phyloP scores from a whole-genome alignment of 2,113 vertebrate genomes.

The Scomber colias region DNA sequence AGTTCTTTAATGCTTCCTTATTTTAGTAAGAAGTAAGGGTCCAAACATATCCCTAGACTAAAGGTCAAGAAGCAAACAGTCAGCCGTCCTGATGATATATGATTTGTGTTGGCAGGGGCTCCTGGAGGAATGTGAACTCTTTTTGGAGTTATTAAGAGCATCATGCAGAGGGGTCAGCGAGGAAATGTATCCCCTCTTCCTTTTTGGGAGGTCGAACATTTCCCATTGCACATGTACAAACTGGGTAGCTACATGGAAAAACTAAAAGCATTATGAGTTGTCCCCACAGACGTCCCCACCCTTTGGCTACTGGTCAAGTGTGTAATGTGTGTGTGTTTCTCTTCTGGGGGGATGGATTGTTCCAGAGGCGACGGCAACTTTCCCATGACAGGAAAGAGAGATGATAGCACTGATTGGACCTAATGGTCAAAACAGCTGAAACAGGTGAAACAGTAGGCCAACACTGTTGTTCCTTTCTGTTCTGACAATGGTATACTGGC shows the following conservation, averaged over 20 bases:
- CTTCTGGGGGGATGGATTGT: constrained; percentile 26
- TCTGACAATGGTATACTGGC: constrained; percentile 63
- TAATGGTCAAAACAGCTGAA: constrained; percentile 79
- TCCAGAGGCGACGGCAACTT: constrained; percentile 50
- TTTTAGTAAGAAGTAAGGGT: background rate
- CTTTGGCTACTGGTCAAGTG: constrained; percentile 68
- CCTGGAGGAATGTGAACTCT: constrained; percentile 54
- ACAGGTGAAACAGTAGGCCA: constrained; percentile 67
- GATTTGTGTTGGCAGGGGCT: constrained; percentile 45
- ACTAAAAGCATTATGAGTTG: constrained; percentile 30
- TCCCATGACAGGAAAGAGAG: constrained; percentile 79
- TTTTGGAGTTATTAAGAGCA: background rate
- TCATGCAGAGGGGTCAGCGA: constrained; percentile 49
- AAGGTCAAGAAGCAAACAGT: constrained; percentile 26
- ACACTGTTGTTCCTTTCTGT: constrained; percentile 23
- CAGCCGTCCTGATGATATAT: constrained; percentile 13
- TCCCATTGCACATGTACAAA: constrained; percentile 71
- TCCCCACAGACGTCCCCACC: constrained; percentile 34
- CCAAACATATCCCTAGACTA: background rate
- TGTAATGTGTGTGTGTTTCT: background rate
- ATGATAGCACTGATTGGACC: constrained; percentile 70
- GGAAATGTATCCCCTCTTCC: constrained; percentile 69
- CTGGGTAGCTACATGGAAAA: constrained; percentile 45
- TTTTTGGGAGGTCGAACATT: constrained; percentile 70
- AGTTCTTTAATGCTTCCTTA: background rate